Evolutionary conservation across 1,140 invertebrate genomes (phyloP).

Genomic region (Aricia agestis): DNA sequence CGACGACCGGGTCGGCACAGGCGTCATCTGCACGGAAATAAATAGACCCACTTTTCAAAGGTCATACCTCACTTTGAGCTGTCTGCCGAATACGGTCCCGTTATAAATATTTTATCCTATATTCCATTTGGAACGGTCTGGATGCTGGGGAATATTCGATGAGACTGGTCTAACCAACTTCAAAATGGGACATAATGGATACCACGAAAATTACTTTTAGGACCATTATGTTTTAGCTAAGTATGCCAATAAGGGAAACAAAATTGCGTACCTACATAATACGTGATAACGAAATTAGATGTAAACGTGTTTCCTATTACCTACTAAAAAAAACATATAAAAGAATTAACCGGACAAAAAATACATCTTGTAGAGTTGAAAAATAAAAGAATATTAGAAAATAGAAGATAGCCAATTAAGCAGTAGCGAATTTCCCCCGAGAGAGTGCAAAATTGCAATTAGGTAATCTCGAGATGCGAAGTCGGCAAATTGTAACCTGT

Average conservation of each 20-base stretch:
- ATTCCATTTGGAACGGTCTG: slow-evolving; percentile 19
- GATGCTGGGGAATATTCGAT: slow-evolving; percentile 17
- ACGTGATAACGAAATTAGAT: no score
- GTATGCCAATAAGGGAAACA: no score
- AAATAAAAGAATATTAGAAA: neutral
- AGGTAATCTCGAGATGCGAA: neutral
- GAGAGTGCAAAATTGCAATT: neutral
- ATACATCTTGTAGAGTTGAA: neutral
- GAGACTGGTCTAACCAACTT: neutral
- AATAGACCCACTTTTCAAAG: slow-evolving; percentile 27
- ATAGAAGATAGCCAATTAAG: neutral
- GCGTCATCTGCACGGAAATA: slow-evolving; percentile 27
- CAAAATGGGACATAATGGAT: slow-evolving; percentile 7
- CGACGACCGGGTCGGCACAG: slow-evolving; percentile 1
- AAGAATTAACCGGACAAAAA: no score
- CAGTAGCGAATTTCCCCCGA: neutral
- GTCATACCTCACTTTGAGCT: slow-evolving; percentile 24
- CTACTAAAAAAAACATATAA: no score
- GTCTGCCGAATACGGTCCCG: slow-evolving; percentile 24
- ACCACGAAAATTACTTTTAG: neutral
- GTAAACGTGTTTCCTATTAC: no score
- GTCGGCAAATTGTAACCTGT: neutral
- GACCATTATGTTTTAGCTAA: neutral
- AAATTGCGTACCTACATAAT: no score
- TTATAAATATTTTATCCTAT: slow-evolving; percentile 28